Evolutionary conservation across 2,888 invertebrate genomes (phyloP).

Genomic region (Andrena minutula): DNA sequence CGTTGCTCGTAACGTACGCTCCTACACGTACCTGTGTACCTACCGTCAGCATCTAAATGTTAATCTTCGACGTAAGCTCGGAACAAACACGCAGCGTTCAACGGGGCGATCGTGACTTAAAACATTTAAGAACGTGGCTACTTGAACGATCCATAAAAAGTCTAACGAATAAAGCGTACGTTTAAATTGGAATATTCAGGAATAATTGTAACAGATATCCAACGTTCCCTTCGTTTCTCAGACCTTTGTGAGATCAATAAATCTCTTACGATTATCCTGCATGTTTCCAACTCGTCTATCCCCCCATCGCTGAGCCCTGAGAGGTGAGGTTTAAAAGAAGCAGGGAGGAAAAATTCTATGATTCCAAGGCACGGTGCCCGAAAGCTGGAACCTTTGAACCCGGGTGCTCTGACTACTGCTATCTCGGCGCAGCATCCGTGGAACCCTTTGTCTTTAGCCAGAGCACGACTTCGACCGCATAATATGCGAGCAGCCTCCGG

Average conservation of each 20-base stretch:
- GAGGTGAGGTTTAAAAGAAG: background rate
- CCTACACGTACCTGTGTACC: slow-evolving; percentile 28
- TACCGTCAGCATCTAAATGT: slow-evolving; percentile 52
- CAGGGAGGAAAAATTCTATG: slow-evolving; percentile 7
- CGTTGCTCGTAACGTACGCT: slow-evolving; percentile 24
- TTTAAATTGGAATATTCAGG: background rate
- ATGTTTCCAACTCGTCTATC: background rate
- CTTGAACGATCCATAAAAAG: background rate
- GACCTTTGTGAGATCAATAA: background rate
- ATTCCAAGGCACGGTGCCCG: slow-evolving; percentile 20
- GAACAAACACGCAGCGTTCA: slow-evolving; percentile 30
- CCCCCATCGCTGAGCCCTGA: background rate
- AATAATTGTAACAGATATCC: background rate
- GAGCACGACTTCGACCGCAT: slow-evolving; percentile 72
- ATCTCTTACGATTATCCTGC: background rate
- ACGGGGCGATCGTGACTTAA: background rate
- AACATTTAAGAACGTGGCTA: background rate
- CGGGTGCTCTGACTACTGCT: slow-evolving; percentile 40
- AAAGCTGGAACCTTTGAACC: slow-evolving; percentile 51
- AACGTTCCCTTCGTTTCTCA: background rate
- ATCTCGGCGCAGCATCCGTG: slow-evolving; percentile 64
- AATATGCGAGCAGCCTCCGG: slow-evolving; percentile 69
- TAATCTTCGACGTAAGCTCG: slow-evolving; percentile 26
- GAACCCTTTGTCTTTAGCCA: slow-evolving; percentile 73
- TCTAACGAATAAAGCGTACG: background rate